Conservation (phyloP, 2,113 vertebrate species). For the Bos javanicus region DNA sequence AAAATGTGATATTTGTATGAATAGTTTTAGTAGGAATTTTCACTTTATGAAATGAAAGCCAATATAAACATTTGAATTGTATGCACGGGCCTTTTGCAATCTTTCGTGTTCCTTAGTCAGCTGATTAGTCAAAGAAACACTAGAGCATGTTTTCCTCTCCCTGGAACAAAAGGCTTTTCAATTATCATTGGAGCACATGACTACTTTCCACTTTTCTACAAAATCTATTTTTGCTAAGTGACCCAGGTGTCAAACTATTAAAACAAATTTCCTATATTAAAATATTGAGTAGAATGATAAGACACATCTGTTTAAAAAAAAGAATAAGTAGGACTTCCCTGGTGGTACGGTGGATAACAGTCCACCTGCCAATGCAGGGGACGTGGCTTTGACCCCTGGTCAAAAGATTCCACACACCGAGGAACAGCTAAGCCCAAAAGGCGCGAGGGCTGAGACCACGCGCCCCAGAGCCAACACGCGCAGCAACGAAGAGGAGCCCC, state of each 20-base stretch:
- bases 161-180: not conserved
- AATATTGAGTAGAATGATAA: not conserved
- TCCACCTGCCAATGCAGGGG: rapidly evolving
- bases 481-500: rapidly evolving
- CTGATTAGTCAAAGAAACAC: not conserved
- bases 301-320: not conserved
- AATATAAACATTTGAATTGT: not conserved
- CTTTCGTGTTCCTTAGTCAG: not conserved
- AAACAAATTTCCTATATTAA: not conserved
- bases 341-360: not conserved
- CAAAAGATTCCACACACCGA: rapidly evolving
- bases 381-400: not conserved
- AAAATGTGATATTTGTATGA: not conserved
- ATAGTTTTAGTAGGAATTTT: not conserved
- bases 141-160: not conserved
- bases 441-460: rapidly evolving
- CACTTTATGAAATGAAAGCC: conserved; percentile 2
- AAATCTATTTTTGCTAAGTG: conserved; percentile 14
- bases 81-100: not conserved
- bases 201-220: not conserved
- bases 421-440: not conserved
- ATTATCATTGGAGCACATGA: not conserved
- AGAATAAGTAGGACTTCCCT: not conserved
- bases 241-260: not conserved
- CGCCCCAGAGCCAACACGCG: rapidly evolving